Percentiles rank a stretch among this genome's conserved stretches.
phyloP scores from a whole-genome alignment of 2,888 invertebrate species.

The Athrips mouffetella region DNA sequence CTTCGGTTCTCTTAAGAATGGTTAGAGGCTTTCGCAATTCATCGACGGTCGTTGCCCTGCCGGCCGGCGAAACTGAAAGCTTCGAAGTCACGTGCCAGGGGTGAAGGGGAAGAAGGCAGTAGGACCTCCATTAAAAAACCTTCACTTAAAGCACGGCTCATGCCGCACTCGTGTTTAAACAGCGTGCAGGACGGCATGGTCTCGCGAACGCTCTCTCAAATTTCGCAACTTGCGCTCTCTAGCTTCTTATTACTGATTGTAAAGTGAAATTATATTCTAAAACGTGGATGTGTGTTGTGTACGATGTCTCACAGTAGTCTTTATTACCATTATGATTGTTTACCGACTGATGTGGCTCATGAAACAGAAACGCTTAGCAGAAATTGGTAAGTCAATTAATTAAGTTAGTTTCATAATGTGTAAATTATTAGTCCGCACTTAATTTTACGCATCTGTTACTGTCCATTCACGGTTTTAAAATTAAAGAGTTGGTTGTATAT shows the following conservation, averaged over 20 bases:
- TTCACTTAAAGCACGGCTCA: slow-evolving; percentile 13
- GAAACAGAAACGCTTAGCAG: slow-evolving; percentile 26
- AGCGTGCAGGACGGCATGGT: slow-evolving; percentile 5
- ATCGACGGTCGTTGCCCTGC: slow-evolving; percentile 17
- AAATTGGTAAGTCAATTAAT: slow-evolving; percentile 19
- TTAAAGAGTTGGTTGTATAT: no score
- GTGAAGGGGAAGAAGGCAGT: slow-evolving; percentile 15
- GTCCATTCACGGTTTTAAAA: no score
- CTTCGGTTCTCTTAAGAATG: neutral
- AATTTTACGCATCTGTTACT: no score
- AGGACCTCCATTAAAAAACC: slow-evolving; percentile 14
- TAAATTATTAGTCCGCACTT: no score
- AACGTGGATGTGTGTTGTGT: slow-evolving; percentile 1
- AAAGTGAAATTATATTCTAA: neutral
- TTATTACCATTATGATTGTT: slow-evolving; percentile 22
- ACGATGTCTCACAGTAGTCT: slow-evolving; percentile 21
- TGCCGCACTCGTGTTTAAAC: slow-evolving; percentile 15
- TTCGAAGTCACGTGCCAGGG: slow-evolving; percentile 20
- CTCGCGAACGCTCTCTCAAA: slow-evolving; percentile 8
- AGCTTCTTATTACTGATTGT: no score
- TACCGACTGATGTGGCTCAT: slow-evolving; percentile 23
- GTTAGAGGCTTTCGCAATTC: neutral
- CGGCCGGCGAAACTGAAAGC: slow-evolving; percentile 21
- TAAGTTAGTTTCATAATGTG: neutral
- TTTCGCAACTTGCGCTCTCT: slow-evolving; percentile 2